A percentile compares a stretch with the other conserved stretches of the same genome.
Conservation (phyloP, 30 jellyfish, hydroid and myxozoan species). For the Aurelia aurita region DNA sequence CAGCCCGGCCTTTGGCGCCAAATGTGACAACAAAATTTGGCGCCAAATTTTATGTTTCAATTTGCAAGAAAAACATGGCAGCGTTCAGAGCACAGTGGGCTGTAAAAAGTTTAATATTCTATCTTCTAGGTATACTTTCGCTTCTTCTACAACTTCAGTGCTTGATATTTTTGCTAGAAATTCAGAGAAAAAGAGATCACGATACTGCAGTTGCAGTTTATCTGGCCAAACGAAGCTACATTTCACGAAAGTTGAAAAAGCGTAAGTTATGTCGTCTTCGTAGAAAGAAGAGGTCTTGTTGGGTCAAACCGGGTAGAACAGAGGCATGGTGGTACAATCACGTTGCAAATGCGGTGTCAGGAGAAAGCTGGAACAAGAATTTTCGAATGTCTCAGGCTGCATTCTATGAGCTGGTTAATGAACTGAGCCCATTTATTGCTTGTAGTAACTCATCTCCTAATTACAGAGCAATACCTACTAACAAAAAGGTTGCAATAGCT, state of each 20-base stretch:
- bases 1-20: no score
- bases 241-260: constrained; percentile 5
- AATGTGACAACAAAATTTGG: no score
- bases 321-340: constrained; percentile 17
- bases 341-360: constrained; percentile 22
- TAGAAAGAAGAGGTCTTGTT: background rate
- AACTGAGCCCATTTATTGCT: constrained; percentile 21
- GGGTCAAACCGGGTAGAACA: constrained; percentile 4
- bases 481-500: constrained; percentile 16
- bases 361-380: constrained; percentile 22
- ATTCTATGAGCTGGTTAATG: constrained; percentile 28
- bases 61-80: no score
- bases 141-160: no score
- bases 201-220: background rate
- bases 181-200: constrained; percentile 10
- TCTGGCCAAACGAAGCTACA: background rate
- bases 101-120: no score
- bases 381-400: constrained; percentile 35
- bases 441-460: constrained; percentile 4
- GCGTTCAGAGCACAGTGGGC: no score
- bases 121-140: no score
- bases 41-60: no score
- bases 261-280: constrained; percentile 10
- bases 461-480: constrained; percentile 28
- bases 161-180: constrained; percentile 5